A percentile compares a stretch with the other conserved stretches of the same genome.
phyloP scores from a whole-genome alignment of 2,113 vertebrate species.

The Dromaius novaehollandiae region DNA sequence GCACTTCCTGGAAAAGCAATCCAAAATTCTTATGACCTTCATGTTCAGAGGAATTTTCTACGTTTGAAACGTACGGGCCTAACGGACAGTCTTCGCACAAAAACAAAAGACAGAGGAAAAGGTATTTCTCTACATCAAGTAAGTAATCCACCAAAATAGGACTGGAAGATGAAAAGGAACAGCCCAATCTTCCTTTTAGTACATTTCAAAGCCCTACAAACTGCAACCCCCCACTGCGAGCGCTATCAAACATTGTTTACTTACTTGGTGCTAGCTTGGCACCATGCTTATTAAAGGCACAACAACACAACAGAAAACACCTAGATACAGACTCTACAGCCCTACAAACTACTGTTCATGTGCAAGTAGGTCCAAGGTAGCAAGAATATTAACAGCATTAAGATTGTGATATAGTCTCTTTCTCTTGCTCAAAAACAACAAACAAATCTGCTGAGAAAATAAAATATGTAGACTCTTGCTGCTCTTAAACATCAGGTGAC shows the following conservation, averaged over 20 bases:
- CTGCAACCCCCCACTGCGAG: not conserved
- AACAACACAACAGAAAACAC: not conserved
- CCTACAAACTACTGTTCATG: not conserved
- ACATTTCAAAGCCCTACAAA: not conserved
- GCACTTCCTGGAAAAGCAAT: not conserved
- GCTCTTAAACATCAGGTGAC: not conserved
- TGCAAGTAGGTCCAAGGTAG: not conserved
- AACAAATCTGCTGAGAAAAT: not conserved
- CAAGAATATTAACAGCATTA: not conserved
- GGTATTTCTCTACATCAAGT: not conserved
- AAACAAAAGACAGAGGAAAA: not conserved
- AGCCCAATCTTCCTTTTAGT: not conserved
- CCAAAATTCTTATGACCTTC: not conserved
- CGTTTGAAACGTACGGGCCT: not conserved
- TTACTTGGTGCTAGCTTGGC: accelerated
- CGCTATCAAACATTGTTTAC: not conserved
- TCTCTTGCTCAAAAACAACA: not conserved
- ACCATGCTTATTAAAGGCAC: not conserved
- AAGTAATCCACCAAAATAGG: not conserved
- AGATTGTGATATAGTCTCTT: not conserved
- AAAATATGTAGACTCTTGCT: not conserved
- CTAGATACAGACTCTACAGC: not conserved
- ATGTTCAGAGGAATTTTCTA: not conserved
- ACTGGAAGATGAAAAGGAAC: not conserved
- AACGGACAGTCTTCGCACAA: not conserved